A percentile compares a stretch with the other conserved stretches of the same genome.
These are phyloP conservation scores for Drosophila multiciliata DNA, from an alignment of 2,888 invertebrate species.

Conservation along the genomic window DNA sequence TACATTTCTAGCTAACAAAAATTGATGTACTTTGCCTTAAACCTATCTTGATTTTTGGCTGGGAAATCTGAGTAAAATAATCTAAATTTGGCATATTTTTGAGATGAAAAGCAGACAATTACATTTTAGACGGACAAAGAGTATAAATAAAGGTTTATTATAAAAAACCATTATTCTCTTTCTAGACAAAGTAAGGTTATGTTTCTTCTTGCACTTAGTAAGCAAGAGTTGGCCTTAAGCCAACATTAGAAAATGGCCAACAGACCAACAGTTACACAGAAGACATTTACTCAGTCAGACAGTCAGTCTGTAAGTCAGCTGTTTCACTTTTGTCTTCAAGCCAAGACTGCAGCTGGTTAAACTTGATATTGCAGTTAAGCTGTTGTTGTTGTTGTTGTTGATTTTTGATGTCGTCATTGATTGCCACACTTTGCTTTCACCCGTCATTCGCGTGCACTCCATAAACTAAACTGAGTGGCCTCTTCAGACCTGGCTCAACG, in stretches of 20 bases:
- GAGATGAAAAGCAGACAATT: neutral
- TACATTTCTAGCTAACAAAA: neutral
- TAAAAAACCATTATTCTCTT: neutral
- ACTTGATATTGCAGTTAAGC: conserved; percentile 68
- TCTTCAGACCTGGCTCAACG: conserved; percentile 14
- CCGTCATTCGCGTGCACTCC: conserved; percentile 62
- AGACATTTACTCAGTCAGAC: conserved; percentile 1
- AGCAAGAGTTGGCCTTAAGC: conserved; percentile 23
- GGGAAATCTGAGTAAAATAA: neutral
- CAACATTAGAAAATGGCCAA: conserved; percentile 15
- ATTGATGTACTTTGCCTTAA: too few species aligned
- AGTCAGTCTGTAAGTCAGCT: conserved; percentile 55
- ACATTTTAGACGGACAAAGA: neutral
- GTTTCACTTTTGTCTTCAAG: conserved; percentile 42
- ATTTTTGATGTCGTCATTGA: conserved; percentile 79
- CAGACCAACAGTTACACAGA: conserved; percentile 1
- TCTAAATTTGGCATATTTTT: neutral
- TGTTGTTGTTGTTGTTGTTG: conserved; percentile 1
- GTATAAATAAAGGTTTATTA: neutral
- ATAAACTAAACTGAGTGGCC: conserved; percentile 10
- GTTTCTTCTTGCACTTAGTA: conserved; percentile 6
- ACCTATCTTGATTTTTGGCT: neutral
- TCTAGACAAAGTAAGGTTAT: conserved; percentile 1
- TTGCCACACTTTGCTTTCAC: conserved; percentile 81
- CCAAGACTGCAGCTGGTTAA: conserved; percentile 61